Percentiles rank a stretch among this genome's conserved stretches.
Evolutionary conservation across 2,888 invertebrate genomes (phyloP).

Genomic region (Heterodera filipjevi): DNA sequence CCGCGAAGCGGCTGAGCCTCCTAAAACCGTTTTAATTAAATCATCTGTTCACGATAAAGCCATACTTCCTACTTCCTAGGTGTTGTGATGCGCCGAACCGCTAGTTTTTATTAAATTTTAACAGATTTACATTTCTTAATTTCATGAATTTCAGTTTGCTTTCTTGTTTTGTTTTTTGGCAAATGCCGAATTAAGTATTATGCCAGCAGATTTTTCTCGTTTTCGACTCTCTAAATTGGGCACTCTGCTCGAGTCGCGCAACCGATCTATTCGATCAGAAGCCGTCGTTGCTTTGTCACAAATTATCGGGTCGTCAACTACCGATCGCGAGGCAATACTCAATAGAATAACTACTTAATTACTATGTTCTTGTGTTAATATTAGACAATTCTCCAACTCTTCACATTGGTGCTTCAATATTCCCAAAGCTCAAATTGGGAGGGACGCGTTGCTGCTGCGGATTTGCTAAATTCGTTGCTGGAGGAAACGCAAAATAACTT

Average conservation of each 20-base stretch:
- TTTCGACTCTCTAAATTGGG: conserved; percentile 52
- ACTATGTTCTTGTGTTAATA: no score
- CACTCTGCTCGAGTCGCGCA: conserved; percentile 57
- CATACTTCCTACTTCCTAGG: no score
- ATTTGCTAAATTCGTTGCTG: conserved; percentile 51
- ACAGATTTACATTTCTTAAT: no score
- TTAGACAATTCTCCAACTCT: conserved; percentile 13
- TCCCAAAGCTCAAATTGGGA: conserved; percentile 51
- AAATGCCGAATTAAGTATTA: no score
- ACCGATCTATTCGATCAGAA: conserved; percentile 55
- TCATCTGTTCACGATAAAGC: no score
- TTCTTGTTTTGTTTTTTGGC: no score
- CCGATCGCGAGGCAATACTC: conserved; percentile 24
- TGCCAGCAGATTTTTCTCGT: neutral
- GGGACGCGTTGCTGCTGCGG: conserved; percentile 53
- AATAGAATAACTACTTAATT: neutral
- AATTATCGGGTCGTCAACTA: conserved; percentile 45
- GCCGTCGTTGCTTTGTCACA: conserved; percentile 52
- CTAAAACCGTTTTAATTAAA: no score
- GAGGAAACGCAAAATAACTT: neutral
- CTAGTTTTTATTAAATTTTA: no score
- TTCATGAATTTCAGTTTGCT: no score
- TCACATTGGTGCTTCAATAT: conserved; percentile 28
- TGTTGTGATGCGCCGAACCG: no score
- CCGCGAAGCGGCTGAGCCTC: no score